A percentile compares a stretch with the other conserved stretches of the same genome.
Conservation (phyloP, 2,888 invertebrate species). For the Drosophila heteroneura region DNA sequence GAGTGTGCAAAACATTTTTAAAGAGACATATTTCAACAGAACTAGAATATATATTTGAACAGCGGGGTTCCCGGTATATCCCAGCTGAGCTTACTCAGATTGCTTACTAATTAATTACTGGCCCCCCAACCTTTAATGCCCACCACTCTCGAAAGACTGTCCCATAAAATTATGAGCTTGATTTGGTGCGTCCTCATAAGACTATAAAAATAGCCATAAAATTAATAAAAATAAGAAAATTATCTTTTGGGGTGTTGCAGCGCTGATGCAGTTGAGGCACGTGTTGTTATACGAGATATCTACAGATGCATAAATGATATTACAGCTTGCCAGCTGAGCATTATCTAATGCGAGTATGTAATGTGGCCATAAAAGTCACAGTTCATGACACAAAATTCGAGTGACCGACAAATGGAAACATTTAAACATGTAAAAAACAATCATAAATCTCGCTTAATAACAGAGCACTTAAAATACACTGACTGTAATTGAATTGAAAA, state of each 20-base stretch:
- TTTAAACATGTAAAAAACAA: neutral
- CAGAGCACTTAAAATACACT: conserved; percentile 30
- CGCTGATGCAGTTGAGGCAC: conserved; percentile 36
- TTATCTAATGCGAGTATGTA: conserved; percentile 64
- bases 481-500: conserved; percentile 12
- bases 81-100: neutral
- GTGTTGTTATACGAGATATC: conserved; percentile 12
- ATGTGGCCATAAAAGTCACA: conserved; percentile 57
- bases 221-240: conserved; percentile 1
- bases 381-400: conserved; percentile 60
- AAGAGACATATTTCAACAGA: neutral
- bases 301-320: conserved; percentile 27
- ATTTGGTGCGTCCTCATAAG: conserved; percentile 23
- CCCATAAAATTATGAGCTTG: neutral
- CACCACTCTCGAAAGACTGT: conserved; percentile 2
- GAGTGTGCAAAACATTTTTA: neutral
- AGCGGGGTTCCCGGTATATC: neutral
- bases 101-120: neutral
- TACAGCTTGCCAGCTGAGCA: conserved; percentile 25
- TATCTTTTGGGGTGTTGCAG: neutral
- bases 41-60: neutral
- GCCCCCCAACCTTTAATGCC: neutral
- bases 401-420: conserved; percentile 26
- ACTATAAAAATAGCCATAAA: conserved; percentile 36
- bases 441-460: conserved; percentile 48